phyloP scores from a whole-genome alignment of 2,797 vertebrate genomes.

The Hemibagrus guttatus region DNA sequence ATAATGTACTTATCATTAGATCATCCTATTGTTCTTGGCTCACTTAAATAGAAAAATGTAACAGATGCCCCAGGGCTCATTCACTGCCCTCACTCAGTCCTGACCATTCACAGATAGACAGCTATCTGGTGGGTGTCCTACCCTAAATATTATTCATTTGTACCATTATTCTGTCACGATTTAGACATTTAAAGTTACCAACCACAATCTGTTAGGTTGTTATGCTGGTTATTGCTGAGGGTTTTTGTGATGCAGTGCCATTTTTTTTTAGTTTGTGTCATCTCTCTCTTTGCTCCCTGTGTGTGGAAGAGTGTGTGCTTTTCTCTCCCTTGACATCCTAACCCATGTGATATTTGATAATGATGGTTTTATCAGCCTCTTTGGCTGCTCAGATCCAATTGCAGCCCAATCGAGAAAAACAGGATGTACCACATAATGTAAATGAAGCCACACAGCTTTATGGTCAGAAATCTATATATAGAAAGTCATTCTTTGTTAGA shows the following conservation, averaged over 20 bases:
- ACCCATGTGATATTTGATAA: constrained; percentile 51
- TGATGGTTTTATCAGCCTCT: constrained; percentile 47
- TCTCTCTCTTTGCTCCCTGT: constrained; percentile 6
- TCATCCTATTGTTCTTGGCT: constrained; percentile 50
- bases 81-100: constrained; percentile 33
- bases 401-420: constrained; percentile 44
- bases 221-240: constrained; percentile 8
- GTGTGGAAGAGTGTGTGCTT: not conserved
- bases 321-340: constrained; percentile 41
- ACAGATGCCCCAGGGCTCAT: constrained; percentile 31
- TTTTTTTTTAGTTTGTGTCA: not conserved
- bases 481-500: not conserved
- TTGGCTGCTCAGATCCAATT: constrained; percentile 41
- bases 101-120: constrained; percentile 34
- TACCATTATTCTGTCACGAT: constrained; percentile 39
- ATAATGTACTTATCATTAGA: constrained; percentile 47
- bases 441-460: constrained; percentile 23
- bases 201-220: constrained; percentile 19
- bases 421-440: constrained; percentile 30
- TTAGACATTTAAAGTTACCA: constrained; percentile 38
- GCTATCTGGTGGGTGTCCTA: constrained; percentile 33
- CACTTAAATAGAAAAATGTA: constrained; percentile 33
- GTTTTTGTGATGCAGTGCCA: not conserved
- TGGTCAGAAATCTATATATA: constrained; percentile 3
- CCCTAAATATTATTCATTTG: constrained; percentile 37